These are phyloP conservation scores for Tapirus terrestris DNA, from an alignment of 2,113 vertebrate species.

Conservation along the genomic window DNA sequence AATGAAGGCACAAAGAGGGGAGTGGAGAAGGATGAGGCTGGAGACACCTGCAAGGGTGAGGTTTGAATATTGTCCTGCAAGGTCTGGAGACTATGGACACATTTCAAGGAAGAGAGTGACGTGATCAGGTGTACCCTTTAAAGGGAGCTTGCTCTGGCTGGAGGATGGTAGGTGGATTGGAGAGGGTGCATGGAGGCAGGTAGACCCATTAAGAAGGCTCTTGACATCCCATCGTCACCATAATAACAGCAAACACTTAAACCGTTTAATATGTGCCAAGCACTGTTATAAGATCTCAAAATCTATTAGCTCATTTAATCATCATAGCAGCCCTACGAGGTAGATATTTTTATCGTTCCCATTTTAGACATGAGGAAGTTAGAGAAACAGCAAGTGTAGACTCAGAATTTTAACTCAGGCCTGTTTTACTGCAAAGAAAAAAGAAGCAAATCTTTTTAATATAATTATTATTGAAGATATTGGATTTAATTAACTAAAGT, in stretches of 20 bases:
- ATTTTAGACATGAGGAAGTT: slow-evolving; percentile 31
- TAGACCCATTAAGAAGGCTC: not conserved
- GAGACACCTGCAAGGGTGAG: not conserved
- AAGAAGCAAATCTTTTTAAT: not conserved
- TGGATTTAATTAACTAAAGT: slow-evolving; percentile 32
- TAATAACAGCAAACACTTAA: not conserved
- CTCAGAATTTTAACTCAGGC: slow-evolving; percentile 3
- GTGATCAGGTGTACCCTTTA: not conserved
- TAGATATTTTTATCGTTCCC: not conserved
- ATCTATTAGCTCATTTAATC: not conserved
- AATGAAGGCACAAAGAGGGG: not conserved
- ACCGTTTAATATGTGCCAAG: not conserved
- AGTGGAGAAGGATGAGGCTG: not conserved
- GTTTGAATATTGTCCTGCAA: not conserved
- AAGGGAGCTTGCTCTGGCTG: not conserved
- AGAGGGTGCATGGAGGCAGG: not conserved
- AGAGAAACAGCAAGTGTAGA: not conserved
- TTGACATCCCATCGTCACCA: not conserved
- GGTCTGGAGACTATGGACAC: not conserved
- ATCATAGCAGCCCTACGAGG: not conserved
- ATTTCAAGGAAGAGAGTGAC: not conserved
- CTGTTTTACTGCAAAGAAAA: not conserved
- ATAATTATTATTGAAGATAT: not conserved
- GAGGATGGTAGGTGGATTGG: not conserved
- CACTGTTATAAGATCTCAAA: not conserved